Base-by-base conservation (phyloP, 2,888 invertebrate genomes). In the Polydrusus pterygomalis region DNA sequence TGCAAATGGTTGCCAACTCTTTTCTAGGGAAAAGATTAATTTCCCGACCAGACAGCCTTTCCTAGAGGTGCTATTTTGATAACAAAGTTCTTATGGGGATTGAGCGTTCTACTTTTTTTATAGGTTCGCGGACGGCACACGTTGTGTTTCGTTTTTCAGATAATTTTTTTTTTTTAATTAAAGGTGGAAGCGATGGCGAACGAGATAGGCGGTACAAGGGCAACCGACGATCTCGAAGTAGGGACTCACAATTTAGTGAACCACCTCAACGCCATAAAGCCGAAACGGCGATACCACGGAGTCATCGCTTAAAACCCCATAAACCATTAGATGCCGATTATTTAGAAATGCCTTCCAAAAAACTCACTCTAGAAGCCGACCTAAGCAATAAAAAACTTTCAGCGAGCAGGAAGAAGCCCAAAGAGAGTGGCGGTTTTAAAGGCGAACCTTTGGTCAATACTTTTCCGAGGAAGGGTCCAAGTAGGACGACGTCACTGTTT, bases 151-250 rank as follows among this genome's bases (percentile, higher is more conserved):
- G n/a, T n/a, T n/a, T n/a, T n/a, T n/a, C n/a, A n/a, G 45, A 60
- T 60, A 73, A 25, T 56, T 74, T 56, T 34, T 30, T 30, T 25
- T n/a, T 15, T 54, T 67, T 18, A n/a, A 51, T 78, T 80, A 78
- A 64, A 86, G 87, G 90, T 9, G 89, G 89, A 20, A 90, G 89
- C 62, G 91, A 91, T 83, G 89, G 90, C 1, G 91, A 91, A 85
- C 88, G 90, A 78, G 91, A 91, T 78, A 84, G 90, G 81, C 85
- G 91, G 85, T 88, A 87, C 84, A 90, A 91, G 79, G 69, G 65
- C 1, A 85, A 89, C 2, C 84, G 88, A 67, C 87, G 91, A 38
- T 89, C 89, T n/a, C 82, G 88, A 78, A 87, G 86, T 79, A 79
- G 88, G 74, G 87, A 87, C 75, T 85, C 88, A 0, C 87, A 88